Conservation (phyloP, 2,797 vertebrate genomes). For the Trichosurus vulpecula region DNA sequence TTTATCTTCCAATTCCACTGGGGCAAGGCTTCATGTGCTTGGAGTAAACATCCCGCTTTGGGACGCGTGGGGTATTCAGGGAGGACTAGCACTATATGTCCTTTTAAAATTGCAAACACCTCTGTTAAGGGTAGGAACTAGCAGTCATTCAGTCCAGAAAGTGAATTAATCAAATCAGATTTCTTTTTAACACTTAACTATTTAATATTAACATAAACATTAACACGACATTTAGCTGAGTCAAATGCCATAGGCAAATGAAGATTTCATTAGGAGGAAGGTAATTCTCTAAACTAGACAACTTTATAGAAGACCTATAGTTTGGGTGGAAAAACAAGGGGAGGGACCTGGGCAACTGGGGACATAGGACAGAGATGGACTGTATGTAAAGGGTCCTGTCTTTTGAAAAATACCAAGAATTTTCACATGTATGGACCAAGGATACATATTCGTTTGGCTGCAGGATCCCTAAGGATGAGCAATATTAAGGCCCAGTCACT, state of each 20-base stretch:
- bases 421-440: neutral
- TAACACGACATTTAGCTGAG: neutral
- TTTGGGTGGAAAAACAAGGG: neutral
- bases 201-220: neutral
- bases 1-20: neutral
- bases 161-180: neutral
- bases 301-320: neutral
- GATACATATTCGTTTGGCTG: neutral
- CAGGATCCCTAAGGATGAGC: neutral
- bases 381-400: neutral
- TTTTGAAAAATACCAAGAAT: constrained; percentile 21
- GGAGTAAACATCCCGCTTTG: neutral
- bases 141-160: neutral
- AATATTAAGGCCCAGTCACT: neutral
- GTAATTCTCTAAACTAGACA: neutral
- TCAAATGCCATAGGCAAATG: neutral
- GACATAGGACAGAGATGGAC: neutral
- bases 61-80: neutral
- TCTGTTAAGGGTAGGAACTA: neutral
- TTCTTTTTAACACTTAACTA: neutral
- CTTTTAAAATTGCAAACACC: constrained; percentile 1
- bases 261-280: neutral
- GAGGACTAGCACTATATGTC: neutral
- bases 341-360: neutral
- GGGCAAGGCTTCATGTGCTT: neutral